Evolutionary conservation across 1,140 invertebrate species (phyloP), one percentile per base, ranked within the genome.

Genomic region (Hyles vespertilio): DNA sequence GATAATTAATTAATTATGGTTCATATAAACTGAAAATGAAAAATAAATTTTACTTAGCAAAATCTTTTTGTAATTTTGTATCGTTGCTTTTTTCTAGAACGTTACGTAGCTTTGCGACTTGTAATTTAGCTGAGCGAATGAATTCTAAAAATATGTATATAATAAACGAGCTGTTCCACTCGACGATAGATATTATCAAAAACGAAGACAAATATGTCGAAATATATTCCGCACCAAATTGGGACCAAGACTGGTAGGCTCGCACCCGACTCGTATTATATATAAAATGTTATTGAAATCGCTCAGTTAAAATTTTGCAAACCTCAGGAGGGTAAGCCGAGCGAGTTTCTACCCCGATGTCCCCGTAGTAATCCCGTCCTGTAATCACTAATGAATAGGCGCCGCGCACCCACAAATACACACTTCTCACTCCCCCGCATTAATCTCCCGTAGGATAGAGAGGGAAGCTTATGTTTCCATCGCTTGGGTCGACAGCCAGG

Each of bases 361-460:
- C 80, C 81, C 79, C 76, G 76, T 87, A 84, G 84, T 84, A 80
- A 84, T 83, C 81, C 79, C 78, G 68, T 56, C 58, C 67, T 71
- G 72, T 83, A 84, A 82, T 84, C 81, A 82, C 85, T 88, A 88
- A 88, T 88, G 85, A 88, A 88, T 86, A 85, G 85, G 72, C 74
- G 79, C 65, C 74, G 74, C 56, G 59, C 71, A 75, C 68, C 77
- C 79, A 72, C 74, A 84, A 72, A 50, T 76, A 65, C 56, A 65
- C 61, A 73, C 60, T 68, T 85, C 85, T 73, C 77, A 64, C 67
- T 88, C 79, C 53, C 63, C 54, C 77, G 12, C 70, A 56, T 54
- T 58, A 59, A 58, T 55, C 46, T 40, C 32, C 49, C 64, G 65
- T 63, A 74, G 65, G 81, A 51, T 61, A 56, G 77, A 84, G 70